phyloP scores from a whole-genome alignment of 2,797 vertebrate genomes.

The Pangasius mekongensis region DNA sequence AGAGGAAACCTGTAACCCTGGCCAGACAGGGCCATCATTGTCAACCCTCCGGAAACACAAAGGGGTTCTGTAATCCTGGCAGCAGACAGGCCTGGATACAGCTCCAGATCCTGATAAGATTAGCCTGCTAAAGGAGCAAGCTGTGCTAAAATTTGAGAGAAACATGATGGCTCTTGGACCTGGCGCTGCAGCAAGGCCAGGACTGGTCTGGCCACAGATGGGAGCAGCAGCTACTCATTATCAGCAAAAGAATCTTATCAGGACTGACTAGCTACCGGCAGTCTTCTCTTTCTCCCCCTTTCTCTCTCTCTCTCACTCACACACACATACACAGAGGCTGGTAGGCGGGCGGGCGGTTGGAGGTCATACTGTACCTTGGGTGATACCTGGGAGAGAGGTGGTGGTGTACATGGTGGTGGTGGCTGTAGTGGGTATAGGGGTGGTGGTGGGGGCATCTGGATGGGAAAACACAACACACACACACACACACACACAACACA shows the following conservation, averaged over 20 bases:
- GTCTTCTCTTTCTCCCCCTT: slow-evolving; percentile 14
- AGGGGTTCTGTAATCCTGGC: slow-evolving; percentile 60
- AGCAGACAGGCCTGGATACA: slow-evolving; percentile 59
- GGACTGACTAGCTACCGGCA: slow-evolving; percentile 52
- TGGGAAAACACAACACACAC: slow-evolving; percentile 85
- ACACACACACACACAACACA: slow-evolving; percentile 71
- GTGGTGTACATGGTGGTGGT: slow-evolving; percentile 78
- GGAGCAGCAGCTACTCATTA: slow-evolving; percentile 56
- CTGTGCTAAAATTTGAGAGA: slow-evolving; percentile 50
- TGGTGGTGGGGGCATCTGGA: slow-evolving; percentile 99
- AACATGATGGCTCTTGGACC: slow-evolving; percentile 49
- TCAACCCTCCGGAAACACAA: slow-evolving; percentile 61
- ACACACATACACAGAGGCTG: slow-evolving; percentile 36
- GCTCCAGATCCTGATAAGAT: slow-evolving; percentile 64
- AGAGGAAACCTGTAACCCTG: slow-evolving; percentile 31
- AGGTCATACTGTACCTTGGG: slow-evolving; percentile 86
- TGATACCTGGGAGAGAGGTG: slow-evolving; percentile 80
- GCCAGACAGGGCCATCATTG: slow-evolving; percentile 47
- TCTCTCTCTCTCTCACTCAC: not conserved
- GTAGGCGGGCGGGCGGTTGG: slow-evolving; percentile 70
- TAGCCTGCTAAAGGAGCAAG: slow-evolving; percentile 52
- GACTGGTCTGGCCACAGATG: slow-evolving; percentile 47
- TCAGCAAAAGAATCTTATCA: slow-evolving; percentile 61
- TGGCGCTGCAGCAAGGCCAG: slow-evolving; percentile 39
- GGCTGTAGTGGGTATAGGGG: slow-evolving; percentile 94